These are phyloP conservation scores for Tribolium madens DNA, from an alignment of 1,140 invertebrate species.

Conservation along the genomic window DNA sequence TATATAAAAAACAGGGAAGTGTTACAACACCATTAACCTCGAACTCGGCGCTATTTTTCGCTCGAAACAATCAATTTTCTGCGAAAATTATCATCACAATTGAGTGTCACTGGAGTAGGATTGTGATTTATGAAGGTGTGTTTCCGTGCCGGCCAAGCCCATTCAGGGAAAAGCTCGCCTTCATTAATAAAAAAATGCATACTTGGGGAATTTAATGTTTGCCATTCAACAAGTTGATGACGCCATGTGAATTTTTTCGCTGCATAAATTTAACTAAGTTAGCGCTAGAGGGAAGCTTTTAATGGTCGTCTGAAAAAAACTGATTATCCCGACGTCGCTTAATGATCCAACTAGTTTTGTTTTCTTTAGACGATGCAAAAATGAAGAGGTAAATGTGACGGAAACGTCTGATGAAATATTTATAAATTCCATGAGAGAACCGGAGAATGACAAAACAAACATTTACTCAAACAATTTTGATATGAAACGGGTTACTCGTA, in stretches of 20 bases:
- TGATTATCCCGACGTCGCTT: background rate
- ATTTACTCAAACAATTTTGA: conserved; percentile 28
- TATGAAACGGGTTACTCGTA: background rate
- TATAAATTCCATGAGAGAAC: background rate
- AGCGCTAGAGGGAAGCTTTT: background rate
- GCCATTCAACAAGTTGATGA: conserved; percentile 31
- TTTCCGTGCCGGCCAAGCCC: conserved; percentile 29
- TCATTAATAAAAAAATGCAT: conserved; percentile 38
- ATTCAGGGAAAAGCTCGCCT: conserved; percentile 13
- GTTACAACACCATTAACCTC: conserved; percentile 24
- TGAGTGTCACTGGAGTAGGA: conserved; percentile 3
- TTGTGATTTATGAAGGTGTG: conserved; percentile 29
- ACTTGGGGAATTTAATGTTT: conserved; percentile 22
- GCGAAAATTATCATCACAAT: conserved; percentile 38
- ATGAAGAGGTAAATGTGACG: background rate
- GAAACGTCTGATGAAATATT: conserved; percentile 6
- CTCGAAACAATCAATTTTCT: conserved; percentile 18
- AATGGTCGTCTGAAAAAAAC: background rate
- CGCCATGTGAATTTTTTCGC: background rate
- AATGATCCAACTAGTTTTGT: background rate
- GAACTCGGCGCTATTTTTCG: background rate
- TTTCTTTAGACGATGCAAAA: background rate
- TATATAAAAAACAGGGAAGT: conserved; percentile 12
- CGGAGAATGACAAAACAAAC: conserved; percentile 1
- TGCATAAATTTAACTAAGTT: conserved; percentile 5